A percentile compares a stretch with the other conserved stretches of the same genome.
Evolutionary conservation across 2,797 vertebrate genomes (phyloP).

Genomic region (Eutrigla gurnardus): DNA sequence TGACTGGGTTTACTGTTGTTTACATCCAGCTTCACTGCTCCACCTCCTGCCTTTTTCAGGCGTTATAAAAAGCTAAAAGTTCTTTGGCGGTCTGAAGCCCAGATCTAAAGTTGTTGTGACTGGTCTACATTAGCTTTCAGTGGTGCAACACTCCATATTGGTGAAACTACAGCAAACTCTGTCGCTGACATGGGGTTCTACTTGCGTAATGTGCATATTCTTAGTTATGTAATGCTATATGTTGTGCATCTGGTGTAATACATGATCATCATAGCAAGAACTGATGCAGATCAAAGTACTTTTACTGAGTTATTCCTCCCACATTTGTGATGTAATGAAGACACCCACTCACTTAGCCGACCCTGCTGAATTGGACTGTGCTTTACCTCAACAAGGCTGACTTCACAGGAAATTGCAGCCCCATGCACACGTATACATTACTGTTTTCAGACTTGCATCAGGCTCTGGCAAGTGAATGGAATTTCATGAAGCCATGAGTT

Average conservation of each 20-base stretch:
- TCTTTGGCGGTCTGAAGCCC: too few relatives aligned
- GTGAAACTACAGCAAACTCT: background rate
- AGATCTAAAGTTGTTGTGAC: background rate
- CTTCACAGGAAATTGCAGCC: conserved; percentile 33
- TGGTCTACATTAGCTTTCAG: background rate
- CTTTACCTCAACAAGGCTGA: conserved; percentile 22
- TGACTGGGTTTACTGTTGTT: conserved; percentile 11
- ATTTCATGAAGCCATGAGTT: conserved; percentile 17
- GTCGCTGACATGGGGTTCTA: background rate
- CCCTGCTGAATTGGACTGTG: conserved; percentile 26
- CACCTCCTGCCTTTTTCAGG: background rate
- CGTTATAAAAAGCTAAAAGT: background rate
- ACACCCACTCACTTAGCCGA: conserved; percentile 34
- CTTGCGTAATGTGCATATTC: background rate
- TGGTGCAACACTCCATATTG: background rate
- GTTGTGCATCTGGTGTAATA: background rate
- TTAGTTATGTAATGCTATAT: conserved; percentile 13
- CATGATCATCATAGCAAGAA: conserved; percentile 10
- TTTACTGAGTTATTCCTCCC: conserved; percentile 52
- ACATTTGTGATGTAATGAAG: conserved; percentile 48
- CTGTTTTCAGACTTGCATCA: conserved; percentile 6
- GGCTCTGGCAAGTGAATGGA: conserved; percentile 11
- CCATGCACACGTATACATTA: conserved; percentile 4
- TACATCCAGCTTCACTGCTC: background rate
- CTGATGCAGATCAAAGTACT: conserved; percentile 18